A percentile compares a stretch with the other conserved stretches of the same genome.
These are phyloP conservation scores for Petrocephalus zakoni DNA, from an alignment of 2,113 vertebrate species.

Conservation along the genomic window DNA sequence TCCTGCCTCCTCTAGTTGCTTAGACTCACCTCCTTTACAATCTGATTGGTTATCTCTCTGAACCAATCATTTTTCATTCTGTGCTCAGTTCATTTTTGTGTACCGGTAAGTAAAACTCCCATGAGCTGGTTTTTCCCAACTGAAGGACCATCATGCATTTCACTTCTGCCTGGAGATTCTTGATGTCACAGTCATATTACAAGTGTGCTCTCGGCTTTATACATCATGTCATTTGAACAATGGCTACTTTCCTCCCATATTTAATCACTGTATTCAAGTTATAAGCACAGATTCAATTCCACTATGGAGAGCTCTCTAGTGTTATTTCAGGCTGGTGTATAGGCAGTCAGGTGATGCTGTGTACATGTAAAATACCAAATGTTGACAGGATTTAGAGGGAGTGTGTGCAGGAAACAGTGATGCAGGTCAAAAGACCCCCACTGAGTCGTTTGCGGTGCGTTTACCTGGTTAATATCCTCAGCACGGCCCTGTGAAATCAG, in stretches of 20 bases:
- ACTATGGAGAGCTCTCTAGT: neutral
- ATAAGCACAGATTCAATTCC: neutral
- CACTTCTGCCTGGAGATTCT: neutral
- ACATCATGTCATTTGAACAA: neutral
- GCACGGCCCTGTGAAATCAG: neutral
- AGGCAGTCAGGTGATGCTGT: neutral
- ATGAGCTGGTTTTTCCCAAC: neutral
- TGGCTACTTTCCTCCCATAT: neutral
- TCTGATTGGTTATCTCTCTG: too few species aligned
- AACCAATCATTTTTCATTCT: too few species aligned
- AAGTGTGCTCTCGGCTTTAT: neutral
- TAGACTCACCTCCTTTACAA: too few species aligned
- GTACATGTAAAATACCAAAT: neutral
- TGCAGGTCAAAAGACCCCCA: neutral
- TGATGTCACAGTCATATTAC: neutral
- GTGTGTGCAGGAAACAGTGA: neutral
- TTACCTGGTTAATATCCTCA: neutral
- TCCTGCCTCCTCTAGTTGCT: too few species aligned
- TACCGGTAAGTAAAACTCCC: neutral
- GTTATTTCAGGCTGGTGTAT: neutral
- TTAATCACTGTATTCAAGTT: neutral
- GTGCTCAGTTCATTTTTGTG: neutral
- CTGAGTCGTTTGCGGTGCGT: neutral
- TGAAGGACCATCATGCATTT: neutral
- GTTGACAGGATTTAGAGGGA: neutral